phyloP scores from a whole-genome alignment of 2,888 invertebrate genomes.

The Drosophila infuscata region DNA sequence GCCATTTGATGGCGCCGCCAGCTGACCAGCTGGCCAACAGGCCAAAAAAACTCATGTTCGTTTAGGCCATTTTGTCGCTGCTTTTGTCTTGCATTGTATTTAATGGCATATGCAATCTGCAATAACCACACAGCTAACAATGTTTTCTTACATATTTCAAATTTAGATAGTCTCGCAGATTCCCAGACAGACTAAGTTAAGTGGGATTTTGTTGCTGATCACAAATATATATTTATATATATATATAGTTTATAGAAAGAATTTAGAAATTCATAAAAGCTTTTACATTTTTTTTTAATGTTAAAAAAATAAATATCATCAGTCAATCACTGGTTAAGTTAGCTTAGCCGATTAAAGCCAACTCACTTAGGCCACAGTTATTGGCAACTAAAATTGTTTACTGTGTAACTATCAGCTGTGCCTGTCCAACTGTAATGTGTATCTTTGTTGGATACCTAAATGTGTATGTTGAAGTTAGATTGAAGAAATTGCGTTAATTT shows the following conservation, averaged over 20 bases:
- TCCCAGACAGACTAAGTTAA: neutral
- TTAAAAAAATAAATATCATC: neutral
- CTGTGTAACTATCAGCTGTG: constrained; percentile 28
- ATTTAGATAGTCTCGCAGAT: neutral
- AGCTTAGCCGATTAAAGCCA: neutral
- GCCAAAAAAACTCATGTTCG: constrained; percentile 24
- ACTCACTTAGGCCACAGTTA: neutral
- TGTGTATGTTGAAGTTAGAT: constrained; percentile 28
- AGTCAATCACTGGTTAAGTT: neutral
- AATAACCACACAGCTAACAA: constrained; percentile 17
- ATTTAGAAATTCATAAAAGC: no score
- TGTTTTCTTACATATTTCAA: neutral
- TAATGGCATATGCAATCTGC: constrained; percentile 52
- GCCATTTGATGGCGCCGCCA: constrained; percentile 74
- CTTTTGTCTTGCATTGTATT: constrained; percentile 43
- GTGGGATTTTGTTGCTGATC: no score
- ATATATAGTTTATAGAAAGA: no score
- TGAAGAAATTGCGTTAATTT: constrained; percentile 71
- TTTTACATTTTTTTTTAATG: accelerated
- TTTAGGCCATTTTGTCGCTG: constrained; percentile 21
- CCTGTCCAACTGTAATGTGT: constrained; percentile 58
- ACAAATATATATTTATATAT: no score
- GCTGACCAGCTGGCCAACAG: constrained; percentile 36
- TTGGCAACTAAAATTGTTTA: neutral
- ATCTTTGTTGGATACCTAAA: constrained; percentile 17